Base-by-base conservation (phyloP, 2,797 vertebrate species). In the Hydrolagus colliei region DNA sequence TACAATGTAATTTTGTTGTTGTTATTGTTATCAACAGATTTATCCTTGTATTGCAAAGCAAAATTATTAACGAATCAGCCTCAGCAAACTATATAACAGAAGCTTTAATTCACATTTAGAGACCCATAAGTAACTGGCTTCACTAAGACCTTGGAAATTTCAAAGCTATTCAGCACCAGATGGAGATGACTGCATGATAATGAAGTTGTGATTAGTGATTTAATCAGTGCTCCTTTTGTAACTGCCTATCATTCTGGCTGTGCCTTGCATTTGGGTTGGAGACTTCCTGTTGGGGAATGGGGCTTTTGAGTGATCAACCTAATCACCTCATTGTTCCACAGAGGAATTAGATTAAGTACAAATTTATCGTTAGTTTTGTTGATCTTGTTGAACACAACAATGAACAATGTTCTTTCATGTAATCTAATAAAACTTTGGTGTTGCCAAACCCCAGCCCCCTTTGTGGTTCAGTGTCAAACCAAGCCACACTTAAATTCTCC, bases 231-330 rank as follows among this genome's bases (percentile, higher is more conserved):
- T 67, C 32, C 71, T 41, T 63, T 12, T 35, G 8, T 35, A 82
- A 27, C 63, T 84, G 41, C 32, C 71, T 84, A 84, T 84, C 79
- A 84, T 52, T 68, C 79, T 84, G 65, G 63, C 65, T 84, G 22
- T 68, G 65, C 35, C 18, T 13, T 10, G 10, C 32, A 71, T 9
- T 8, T 68, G 16, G 11, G 18, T 18, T 20, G 18, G 63, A 32
- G 16, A 1, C 41, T 16, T 68, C 27, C 27, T 68, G 0, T 68
- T 52, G 4, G 65, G 9, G 65, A 35, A 18, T 41, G 27, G 9
- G 16, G 32, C 9, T 67, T 68, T 65, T 84, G 41, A 68, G 10
- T 20, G 5, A 68, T 52, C 41, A 5, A 3, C 12, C 20, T 71
- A 68, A 41, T 1, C 79, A 71, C 5, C 11, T 35, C 11, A 52